Evolutionary conservation across 1,140 invertebrate genomes (phyloP).

Genomic region (Zaprionus davidi): DNA sequence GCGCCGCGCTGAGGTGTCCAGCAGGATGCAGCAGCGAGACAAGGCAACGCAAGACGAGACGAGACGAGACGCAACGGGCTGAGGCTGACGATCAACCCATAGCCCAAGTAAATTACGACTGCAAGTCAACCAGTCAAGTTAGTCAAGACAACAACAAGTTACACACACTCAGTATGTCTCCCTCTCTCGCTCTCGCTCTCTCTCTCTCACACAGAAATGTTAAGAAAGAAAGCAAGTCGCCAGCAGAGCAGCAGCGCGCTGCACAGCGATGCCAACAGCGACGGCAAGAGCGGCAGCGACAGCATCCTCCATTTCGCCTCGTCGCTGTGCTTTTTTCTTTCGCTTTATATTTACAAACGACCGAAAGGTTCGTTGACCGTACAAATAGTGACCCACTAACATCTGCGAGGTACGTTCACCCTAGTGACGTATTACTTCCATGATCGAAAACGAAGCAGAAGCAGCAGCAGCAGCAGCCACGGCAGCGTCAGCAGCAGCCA

Average conservation of each 20-base stretch:
- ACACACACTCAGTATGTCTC: constrained; percentile 15
- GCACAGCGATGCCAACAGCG: background rate
- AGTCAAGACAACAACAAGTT: constrained; percentile 73
- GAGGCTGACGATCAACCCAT: constrained; percentile 73
- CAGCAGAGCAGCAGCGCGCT: constrained; percentile 28
- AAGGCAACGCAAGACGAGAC: constrained; percentile 21
- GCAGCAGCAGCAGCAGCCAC: constrained; percentile 10
- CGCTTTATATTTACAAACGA: constrained; percentile 82
- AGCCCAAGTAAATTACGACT: constrained; percentile 81
- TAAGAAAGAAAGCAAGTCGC: constrained; percentile 75
- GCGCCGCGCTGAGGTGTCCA: constrained; percentile 30
- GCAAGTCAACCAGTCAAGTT: constrained; percentile 80
- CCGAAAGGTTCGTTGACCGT: constrained; percentile 84
- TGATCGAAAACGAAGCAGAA: constrained; percentile 63
- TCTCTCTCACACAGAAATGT: constrained; percentile 53
- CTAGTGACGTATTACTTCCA: constrained; percentile 84
- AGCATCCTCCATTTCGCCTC: constrained; percentile 61
- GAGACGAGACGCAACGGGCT: constrained; percentile 14
- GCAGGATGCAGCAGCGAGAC: constrained; percentile 66
- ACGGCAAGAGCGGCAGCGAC: constrained; percentile 31
- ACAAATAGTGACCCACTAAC: constrained; percentile 85
- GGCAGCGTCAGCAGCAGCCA: constrained; percentile 40
- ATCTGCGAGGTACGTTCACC: constrained; percentile 84
- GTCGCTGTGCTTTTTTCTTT: constrained; percentile 62
- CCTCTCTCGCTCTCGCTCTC: constrained; percentile 16